Evolutionary conservation across 1,140 invertebrate genomes (phyloP).

Genomic region (Drosophila ananassae): DNA sequence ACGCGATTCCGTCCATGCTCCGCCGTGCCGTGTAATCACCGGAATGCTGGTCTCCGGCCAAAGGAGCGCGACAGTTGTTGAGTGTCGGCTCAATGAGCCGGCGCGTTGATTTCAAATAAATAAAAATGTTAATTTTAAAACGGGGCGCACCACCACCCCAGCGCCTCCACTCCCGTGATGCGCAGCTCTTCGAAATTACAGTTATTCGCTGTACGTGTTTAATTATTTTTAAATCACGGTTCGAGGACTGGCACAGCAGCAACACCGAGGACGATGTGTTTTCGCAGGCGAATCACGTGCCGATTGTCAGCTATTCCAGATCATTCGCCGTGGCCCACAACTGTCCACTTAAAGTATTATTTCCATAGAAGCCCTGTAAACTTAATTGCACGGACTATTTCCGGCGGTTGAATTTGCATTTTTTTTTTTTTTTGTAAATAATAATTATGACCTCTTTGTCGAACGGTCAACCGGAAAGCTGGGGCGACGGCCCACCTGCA

Average conservation of each 20-base stretch:
- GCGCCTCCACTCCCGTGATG: neutral
- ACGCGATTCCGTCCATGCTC: conserved; percentile 88
- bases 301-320: conserved; percentile 72
- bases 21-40: conserved; percentile 85
- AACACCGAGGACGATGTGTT: conserved; percentile 20
- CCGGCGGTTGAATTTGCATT: conserved; percentile 27
- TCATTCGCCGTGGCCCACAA: conserved; percentile 54
- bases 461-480: conserved; percentile 5
- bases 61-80: conserved; percentile 34
- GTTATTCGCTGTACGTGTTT: conserved; percentile 81
- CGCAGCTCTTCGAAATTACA: conserved; percentile 68
- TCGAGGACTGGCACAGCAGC: conserved; percentile 14
- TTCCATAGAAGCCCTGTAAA: conserved; percentile 51
- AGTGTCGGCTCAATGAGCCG: conserved; percentile 69
- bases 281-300: conserved; percentile 72
- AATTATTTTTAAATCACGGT: conserved; percentile 81
- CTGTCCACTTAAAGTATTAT: conserved; percentile 80
- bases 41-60: conserved; percentile 42
- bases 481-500: conserved; percentile 10
- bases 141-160: conserved; percentile 35
- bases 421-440: conserved; percentile 47
- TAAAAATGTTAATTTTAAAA: conserved; percentile 82
- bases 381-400: conserved; percentile 69
- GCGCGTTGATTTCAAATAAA: conserved; percentile 74
- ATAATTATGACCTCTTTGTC: conserved; percentile 45